Percentiles rank a stretch among this genome's conserved stretches.
These are phyloP conservation scores for Montipora capricornis DNA, from an alignment of 64 coral and sea anemone genomes.

Conservation along the genomic window DNA sequence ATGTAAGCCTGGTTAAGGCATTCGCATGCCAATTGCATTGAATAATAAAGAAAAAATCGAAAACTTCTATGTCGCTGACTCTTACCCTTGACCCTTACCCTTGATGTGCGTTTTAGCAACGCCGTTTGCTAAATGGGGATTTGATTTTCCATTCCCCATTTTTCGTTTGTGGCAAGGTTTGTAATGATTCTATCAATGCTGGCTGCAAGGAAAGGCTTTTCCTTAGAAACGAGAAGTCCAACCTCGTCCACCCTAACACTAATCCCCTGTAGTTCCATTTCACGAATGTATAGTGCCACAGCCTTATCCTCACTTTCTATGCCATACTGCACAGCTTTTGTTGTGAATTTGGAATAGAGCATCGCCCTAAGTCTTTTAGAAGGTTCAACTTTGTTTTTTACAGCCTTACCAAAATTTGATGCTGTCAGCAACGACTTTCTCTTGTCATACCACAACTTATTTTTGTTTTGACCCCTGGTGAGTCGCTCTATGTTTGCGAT, in stretches of 20 bases:
- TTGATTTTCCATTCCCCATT: slow-evolving; percentile 49
- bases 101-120: too few species aligned
- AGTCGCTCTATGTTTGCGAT: too few species aligned
- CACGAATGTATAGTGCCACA: not conserved
- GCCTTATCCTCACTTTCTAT: slow-evolving; percentile 22
- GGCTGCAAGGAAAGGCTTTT: slow-evolving; percentile 50
- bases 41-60: too few species aligned
- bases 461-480: too few species aligned
- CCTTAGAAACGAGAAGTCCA: slow-evolving; percentile 47
- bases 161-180: slow-evolving; percentile 15
- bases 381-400: slow-evolving; percentile 55
- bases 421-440: slow-evolving; percentile 50
- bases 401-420: slow-evolving; percentile 31
- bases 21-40: too few species aligned
- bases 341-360: slow-evolving; percentile 36
- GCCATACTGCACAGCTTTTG: slow-evolving; percentile 5
- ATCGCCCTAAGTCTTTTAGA: slow-evolving; percentile 64
- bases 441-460: too few species aligned
- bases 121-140: slow-evolving; percentile 29
- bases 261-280: slow-evolving; percentile 1
- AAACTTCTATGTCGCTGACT: too few species aligned
- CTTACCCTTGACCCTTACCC: too few species aligned
- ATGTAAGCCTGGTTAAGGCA: too few species aligned
- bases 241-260: not conserved
- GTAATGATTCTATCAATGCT: slow-evolving; percentile 53